Conservation (phyloP, 2,113 vertebrate genomes). For the Aptenodytes forsteri region DNA sequence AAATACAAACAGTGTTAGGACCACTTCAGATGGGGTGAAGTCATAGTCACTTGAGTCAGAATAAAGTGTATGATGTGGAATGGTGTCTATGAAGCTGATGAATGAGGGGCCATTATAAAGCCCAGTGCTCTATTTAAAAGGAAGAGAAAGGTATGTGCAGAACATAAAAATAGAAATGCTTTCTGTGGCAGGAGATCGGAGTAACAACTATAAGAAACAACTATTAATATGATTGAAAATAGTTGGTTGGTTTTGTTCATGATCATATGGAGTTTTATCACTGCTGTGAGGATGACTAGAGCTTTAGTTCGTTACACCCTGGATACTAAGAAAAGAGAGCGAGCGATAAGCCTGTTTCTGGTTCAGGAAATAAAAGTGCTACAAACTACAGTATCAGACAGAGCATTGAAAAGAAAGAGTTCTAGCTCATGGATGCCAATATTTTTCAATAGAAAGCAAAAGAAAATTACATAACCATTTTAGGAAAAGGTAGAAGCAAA, state of each 20-base stretch:
- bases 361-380: neutral
- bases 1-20: neutral
- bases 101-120: neutral
- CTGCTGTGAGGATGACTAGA: neutral
- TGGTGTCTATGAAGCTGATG: neutral
- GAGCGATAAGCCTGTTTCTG: fast-evolving
- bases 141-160: neutral
- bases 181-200: neutral
- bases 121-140: neutral
- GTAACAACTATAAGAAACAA: neutral
- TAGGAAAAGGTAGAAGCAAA: neutral
- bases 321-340: neutral
- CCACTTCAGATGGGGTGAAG: constrained; percentile 17
- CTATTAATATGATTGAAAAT: neutral
- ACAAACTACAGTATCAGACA: neutral
- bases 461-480: neutral
- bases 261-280: neutral
- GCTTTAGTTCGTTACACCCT: neutral
- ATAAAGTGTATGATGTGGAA: neutral
- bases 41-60: constrained; percentile 22
- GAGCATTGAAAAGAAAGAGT: neutral
- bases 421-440: neutral
- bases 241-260: neutral
- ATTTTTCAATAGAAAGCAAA: neutral
- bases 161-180: neutral